Evolutionary conservation across 2,113 vertebrate genomes (phyloP).

Genomic region (Cryptomyrus ogoouensis): DNA sequence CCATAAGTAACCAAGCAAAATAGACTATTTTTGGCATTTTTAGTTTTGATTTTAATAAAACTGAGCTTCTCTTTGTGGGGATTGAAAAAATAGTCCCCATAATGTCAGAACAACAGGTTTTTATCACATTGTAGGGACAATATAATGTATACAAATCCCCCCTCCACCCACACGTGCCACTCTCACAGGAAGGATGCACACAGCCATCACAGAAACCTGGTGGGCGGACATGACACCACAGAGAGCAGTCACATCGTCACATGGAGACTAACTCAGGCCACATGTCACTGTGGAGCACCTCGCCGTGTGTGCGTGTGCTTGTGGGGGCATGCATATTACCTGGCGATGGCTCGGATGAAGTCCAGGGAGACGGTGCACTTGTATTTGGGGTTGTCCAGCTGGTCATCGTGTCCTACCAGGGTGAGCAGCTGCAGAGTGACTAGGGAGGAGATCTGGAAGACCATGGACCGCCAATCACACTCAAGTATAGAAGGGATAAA

Average conservation of each 20-base stretch:
- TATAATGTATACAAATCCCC: no score
- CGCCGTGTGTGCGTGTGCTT: neutral
- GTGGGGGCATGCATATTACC: slow-evolving; percentile 51
- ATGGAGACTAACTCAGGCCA: neutral
- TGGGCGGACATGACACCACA: neutral
- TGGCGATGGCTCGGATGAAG: slow-evolving; percentile 84
- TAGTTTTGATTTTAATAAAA: neutral
- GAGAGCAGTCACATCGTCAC: neutral
- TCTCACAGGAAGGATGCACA: neutral
- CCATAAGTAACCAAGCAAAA: neutral
- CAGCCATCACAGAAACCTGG: neutral
- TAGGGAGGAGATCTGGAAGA: slow-evolving; percentile 81
- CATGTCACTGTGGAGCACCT: neutral
- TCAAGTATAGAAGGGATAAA: neutral
- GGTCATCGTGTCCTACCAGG: slow-evolving; percentile 81
- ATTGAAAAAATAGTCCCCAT: neutral
- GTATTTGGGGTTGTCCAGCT: slow-evolving; percentile 87
- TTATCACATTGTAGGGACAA: neutral
- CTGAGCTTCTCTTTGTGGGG: neutral
- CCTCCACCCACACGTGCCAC: neutral
- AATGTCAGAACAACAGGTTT: neutral
- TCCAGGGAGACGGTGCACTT: slow-evolving; percentile 90
- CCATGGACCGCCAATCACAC: neutral
- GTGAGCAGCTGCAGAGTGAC: slow-evolving; percentile 86
- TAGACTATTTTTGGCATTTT: neutral